Evolutionary conservation across 2,113 vertebrate genomes (phyloP).

Genomic region (Gymnobelideus leadbeateri): DNA sequence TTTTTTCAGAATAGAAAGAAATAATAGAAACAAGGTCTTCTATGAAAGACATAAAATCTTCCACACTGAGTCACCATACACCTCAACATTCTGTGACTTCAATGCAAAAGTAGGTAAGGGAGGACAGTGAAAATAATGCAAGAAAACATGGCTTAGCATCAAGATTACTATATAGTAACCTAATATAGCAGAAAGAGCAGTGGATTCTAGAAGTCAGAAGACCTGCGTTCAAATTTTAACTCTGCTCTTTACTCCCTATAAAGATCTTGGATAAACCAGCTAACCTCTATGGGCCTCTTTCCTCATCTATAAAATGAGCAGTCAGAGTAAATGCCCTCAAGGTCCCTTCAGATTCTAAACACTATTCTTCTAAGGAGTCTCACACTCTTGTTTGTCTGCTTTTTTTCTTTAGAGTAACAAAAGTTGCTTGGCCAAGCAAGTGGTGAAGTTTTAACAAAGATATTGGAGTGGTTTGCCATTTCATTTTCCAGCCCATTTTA

Average conservation of each 20-base stretch:
- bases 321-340: neutral
- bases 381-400: neutral
- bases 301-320: neutral
- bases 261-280: neutral
- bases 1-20: neutral
- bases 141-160: neutral
- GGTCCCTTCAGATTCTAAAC: neutral
- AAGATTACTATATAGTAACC: neutral
- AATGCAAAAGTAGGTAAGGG: neutral
- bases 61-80: neutral
- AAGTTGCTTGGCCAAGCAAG: neutral
- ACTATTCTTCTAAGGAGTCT: neutral
- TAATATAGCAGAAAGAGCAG: neutral
- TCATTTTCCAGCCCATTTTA: too few relatives aligned
- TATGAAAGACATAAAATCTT: neutral
- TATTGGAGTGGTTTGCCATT: too few relatives aligned
- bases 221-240: neutral
- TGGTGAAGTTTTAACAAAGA: neutral
- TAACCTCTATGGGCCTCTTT: neutral
- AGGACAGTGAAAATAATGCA: neutral
- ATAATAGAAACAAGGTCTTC: neutral
- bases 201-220: neutral
- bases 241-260: neutral
- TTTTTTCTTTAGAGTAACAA: neutral
- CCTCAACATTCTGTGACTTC: neutral